A percentile compares a stretch with the other conserved stretches of the same genome.
Evolutionary conservation across 2,113 vertebrate genomes (phyloP).

Genomic region (Vombatus ursinus): DNA sequence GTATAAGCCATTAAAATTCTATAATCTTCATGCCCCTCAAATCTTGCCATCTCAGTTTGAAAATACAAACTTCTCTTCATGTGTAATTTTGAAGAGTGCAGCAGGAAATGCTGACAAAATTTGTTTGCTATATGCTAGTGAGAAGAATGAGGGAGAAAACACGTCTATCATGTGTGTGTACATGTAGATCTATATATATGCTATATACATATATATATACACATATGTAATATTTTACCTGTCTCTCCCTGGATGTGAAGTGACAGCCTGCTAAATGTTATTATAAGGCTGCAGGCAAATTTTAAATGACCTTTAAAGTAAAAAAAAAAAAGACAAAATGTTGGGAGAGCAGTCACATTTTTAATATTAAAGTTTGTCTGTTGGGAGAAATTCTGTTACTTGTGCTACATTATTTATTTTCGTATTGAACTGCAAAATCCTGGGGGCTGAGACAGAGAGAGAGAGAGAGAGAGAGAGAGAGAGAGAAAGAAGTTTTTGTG

Average conservation of each 20-base stretch:
- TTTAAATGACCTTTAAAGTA: slow-evolving; percentile 72
- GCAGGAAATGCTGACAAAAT: slow-evolving; percentile 18
- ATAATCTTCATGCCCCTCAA: slow-evolving; percentile 25
- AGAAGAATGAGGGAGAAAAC: slow-evolving; percentile 43
- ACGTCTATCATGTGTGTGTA: background rate
- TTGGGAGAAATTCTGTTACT: slow-evolving; percentile 48
- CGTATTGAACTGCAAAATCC: slow-evolving; percentile 30
- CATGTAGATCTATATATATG: background rate
- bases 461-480: background rate
- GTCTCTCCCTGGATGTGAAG: slow-evolving; percentile 15
- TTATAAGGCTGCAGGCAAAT: slow-evolving; percentile 9
- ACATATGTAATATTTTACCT: slow-evolving; percentile 4
- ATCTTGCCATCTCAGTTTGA: slow-evolving; percentile 1
- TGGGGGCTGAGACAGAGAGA: slow-evolving; percentile 18
- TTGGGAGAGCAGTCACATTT: slow-evolving; percentile 48
- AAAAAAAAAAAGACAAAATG: slow-evolving; percentile 44
- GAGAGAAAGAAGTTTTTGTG: background rate
- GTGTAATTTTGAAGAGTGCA: slow-evolving; percentile 33
- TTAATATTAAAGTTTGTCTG: slow-evolving; percentile 56
- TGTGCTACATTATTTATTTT: slow-evolving; percentile 53
- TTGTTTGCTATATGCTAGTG: slow-evolving; percentile 21
- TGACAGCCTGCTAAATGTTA: slow-evolving; percentile 49
- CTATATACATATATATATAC: background rate
- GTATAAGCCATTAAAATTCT: background rate
- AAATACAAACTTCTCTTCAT: background rate